Percentiles rank a stretch among this genome's conserved stretches.
These are phyloP conservation scores for Lethocerus indicus DNA, from an alignment of 1,140 invertebrate genomes.

Conservation along the genomic window DNA sequence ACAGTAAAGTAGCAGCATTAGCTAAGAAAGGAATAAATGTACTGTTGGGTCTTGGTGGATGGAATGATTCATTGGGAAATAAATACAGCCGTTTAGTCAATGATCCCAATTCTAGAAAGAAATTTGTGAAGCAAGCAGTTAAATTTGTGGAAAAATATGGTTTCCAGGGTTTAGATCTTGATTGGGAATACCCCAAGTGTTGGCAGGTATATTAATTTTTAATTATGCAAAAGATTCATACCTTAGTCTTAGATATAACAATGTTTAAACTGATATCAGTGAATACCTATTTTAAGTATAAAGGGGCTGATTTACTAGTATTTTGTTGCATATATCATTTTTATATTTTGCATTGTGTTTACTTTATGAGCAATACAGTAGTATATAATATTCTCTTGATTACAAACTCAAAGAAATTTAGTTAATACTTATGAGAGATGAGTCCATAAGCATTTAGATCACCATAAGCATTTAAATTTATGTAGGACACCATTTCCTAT, in stretches of 20 bases:
- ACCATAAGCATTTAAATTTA: no score
- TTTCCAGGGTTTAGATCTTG: conserved; percentile 73
- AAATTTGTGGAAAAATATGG: conserved; percentile 65
- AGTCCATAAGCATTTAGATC: no score
- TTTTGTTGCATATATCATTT: neutral
- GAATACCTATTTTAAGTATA: no score
- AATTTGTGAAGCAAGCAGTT: conserved; percentile 55
- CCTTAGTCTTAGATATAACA: no score
- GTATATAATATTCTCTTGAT: no score
- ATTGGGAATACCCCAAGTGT: conserved; percentile 85
- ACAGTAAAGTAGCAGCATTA: conserved; percentile 57
- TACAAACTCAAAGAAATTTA: no score
- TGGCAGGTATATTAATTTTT: conserved; percentile 47
- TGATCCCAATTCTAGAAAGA: conserved; percentile 42
- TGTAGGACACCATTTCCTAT: no score
- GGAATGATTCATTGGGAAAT: conserved; percentile 74
- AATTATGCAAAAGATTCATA: no score
- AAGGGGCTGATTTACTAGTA: neutral
- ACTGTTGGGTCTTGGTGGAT: conserved; percentile 66
- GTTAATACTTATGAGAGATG: no score
- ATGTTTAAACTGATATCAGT: no score
- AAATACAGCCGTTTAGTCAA: conserved; percentile 73
- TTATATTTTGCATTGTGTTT: no score
- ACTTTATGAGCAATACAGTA: no score
- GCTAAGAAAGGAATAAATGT: conserved; percentile 70